phyloP scores from a whole-genome alignment of 2,113 vertebrate genomes.

The Xenus cinereus region DNA sequence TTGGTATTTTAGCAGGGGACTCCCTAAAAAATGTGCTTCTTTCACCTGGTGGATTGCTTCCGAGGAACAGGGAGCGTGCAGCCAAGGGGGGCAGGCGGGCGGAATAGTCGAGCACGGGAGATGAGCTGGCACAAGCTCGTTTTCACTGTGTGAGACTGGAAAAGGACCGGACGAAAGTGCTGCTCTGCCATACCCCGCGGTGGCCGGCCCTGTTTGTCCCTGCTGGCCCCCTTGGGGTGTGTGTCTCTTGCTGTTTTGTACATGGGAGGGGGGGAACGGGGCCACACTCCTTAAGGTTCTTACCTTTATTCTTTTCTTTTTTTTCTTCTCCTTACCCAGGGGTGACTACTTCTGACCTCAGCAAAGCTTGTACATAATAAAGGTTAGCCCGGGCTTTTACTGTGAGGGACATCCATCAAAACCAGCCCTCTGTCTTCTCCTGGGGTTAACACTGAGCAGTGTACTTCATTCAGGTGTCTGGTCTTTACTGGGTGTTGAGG shows the following conservation, averaged over 20 bases:
- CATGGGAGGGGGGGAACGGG: fast-evolving
- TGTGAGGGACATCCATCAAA: not conserved
- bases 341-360: not conserved
- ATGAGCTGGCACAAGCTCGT: not conserved
- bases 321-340: not conserved
- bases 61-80: not conserved
- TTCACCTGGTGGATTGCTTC: not conserved
- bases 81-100: not conserved
- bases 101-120: not conserved
- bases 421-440: not conserved
- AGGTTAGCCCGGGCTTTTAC: not conserved
- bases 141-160: not conserved
- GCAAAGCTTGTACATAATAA: not conserved
- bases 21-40: not conserved
- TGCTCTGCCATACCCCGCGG: fast-evolving
- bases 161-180: not conserved
- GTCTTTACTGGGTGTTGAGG: not conserved
- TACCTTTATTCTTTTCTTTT: not conserved
- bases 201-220: not conserved
- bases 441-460: not conserved
- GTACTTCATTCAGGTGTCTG: not conserved
- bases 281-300: not conserved
- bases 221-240: not conserved
- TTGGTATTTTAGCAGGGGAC: not conserved
- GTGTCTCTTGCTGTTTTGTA: not conserved